Evolutionary conservation across 2,113 vertebrate genomes (phyloP).

Genomic region (Pundamilia nyererei): DNA sequence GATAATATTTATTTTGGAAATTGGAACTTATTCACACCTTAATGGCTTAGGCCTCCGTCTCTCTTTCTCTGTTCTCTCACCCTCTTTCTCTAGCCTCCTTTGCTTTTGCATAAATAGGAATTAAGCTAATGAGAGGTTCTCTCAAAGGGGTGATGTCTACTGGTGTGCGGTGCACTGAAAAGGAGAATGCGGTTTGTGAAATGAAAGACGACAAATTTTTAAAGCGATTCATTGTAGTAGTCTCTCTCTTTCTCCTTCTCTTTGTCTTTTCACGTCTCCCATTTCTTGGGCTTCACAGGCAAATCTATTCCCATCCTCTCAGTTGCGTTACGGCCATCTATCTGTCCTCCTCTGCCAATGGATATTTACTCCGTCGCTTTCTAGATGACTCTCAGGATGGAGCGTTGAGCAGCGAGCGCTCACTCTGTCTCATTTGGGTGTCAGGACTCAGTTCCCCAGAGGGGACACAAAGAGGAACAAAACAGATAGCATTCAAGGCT

Average conservation of each 20-base stretch:
- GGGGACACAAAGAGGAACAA: slow-evolving; percentile 58
- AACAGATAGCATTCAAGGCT: slow-evolving; percentile 80
- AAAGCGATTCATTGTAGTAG: slow-evolving; percentile 10
- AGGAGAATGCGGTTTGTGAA: background rate
- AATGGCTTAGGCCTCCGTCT: slow-evolving; percentile 51
- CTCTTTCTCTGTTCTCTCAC: background rate
- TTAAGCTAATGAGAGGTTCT: slow-evolving; percentile 28
- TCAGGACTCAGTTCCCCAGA: slow-evolving; percentile 66
- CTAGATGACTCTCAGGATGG: slow-evolving; percentile 46
- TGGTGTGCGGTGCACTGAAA: background rate
- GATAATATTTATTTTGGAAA: slow-evolving; percentile 76
- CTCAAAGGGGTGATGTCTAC: background rate
- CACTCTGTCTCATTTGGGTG: slow-evolving; percentile 67
- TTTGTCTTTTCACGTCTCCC: background rate
- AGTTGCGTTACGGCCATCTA: slow-evolving; percentile 13
- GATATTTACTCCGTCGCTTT: slow-evolving; percentile 61
- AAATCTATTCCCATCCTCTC: slow-evolving; percentile 33
- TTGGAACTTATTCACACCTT: slow-evolving; percentile 71
- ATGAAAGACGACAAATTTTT: slow-evolving; percentile 18
- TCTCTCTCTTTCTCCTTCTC: background rate
- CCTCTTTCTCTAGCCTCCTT: background rate
- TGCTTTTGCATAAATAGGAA: slow-evolving; percentile 13
- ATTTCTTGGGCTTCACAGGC: slow-evolving; percentile 4
- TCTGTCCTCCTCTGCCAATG: slow-evolving; percentile 49
- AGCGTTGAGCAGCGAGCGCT: slow-evolving; percentile 32